Evolutionary conservation across 2,888 invertebrate genomes (phyloP), one percentile per base, ranked within the genome.

Genomic region (Eugnorisma glareosa): DNA sequence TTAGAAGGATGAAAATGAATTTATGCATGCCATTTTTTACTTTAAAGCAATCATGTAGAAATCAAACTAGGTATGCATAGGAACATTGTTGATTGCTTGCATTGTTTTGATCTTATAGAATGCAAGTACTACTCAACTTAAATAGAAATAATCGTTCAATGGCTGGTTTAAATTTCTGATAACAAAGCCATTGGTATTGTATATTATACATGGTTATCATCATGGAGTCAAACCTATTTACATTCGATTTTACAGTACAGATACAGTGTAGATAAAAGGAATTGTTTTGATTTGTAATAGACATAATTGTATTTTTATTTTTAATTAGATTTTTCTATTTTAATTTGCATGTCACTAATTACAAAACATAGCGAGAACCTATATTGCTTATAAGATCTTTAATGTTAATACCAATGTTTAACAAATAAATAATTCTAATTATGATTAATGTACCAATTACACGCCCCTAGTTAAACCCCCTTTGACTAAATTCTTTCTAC

Each of bases 11-110:
- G 10, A 45, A 43, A 63, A 64, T 31, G 24, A 71, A 51, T 61
- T 31, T 21, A 67, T 5, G 28, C 24, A 54, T 31, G 45, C 24
- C 21, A 40, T 61, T 69, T 71, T 79, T 71, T 68, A 64, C 21
- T 35, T 8, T 15, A 10, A n/a, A 64, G 21, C 24, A 79, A 70
- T 57, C 48, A 79, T 45, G 2, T 40, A 18, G 15, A 73, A 73
- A 10, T 45, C 13, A 37, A 24, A 24, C 5, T 35, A 61, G 1
- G 5, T 61, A 2, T 37, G n/a, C n/a, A n/a, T 2, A 6, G 15
- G 73, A 15, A 5, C 6, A 43, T 37, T 37, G 13, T 37, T 31
- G 13, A 45, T 61, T 28, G 18, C 5, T 24, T 45, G 5, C 35
- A 28, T 10, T n/a, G 21, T 21, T 63, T 28, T 28, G 10, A 13